Percentiles rank a stretch among this genome's conserved stretches.
Conservation (phyloP, 2,113 vertebrate genomes). For the Lethenteron camtschaticum region DNA sequence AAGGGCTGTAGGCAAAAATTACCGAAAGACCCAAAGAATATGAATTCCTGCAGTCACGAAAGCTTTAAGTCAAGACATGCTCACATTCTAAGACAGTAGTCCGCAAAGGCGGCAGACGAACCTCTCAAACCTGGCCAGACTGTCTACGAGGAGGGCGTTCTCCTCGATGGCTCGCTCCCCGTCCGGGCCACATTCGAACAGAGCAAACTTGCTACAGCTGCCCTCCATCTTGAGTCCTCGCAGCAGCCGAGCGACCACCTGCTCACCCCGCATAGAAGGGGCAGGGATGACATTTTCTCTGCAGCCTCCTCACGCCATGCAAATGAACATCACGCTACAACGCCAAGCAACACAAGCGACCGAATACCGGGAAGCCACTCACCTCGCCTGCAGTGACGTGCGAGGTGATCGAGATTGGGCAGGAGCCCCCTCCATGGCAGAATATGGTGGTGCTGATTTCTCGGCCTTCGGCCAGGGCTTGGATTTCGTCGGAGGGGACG, state of each 20-base stretch:
- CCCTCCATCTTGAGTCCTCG: slow-evolving; percentile 52
- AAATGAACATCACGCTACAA: background rate
- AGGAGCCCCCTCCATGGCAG: slow-evolving; percentile 47
- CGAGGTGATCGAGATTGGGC: slow-evolving; percentile 59
- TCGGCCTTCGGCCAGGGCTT: slow-evolving; percentile 48
- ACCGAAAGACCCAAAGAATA: background rate
- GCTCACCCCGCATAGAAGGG: slow-evolving; percentile 7
- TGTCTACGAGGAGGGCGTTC: slow-evolving; percentile 49
- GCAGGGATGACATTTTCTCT: background rate
- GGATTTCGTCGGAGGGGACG: slow-evolving; percentile 81
- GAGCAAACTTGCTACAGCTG: slow-evolving; percentile 57
- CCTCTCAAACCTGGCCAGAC: slow-evolving; percentile 74
- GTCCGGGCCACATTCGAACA: slow-evolving; percentile 52
- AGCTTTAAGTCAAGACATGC: background rate
- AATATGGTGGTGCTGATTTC: slow-evolving; percentile 56
- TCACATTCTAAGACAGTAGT: background rate
- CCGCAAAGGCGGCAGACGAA: slow-evolving; percentile 17
- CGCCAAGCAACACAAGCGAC: background rate
- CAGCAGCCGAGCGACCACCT: slow-evolving; percentile 61
- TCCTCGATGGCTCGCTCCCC: slow-evolving; percentile 51
- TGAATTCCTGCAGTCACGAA: background rate
- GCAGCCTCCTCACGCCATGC: background rate
- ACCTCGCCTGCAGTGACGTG: slow-evolving; percentile 83
- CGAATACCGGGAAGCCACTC: slow-evolving; percentile 7
- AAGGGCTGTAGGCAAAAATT: background rate